Conservation (phyloP, 92 coral and sea anemone species). For the Phenganax subtilis region DNA sequence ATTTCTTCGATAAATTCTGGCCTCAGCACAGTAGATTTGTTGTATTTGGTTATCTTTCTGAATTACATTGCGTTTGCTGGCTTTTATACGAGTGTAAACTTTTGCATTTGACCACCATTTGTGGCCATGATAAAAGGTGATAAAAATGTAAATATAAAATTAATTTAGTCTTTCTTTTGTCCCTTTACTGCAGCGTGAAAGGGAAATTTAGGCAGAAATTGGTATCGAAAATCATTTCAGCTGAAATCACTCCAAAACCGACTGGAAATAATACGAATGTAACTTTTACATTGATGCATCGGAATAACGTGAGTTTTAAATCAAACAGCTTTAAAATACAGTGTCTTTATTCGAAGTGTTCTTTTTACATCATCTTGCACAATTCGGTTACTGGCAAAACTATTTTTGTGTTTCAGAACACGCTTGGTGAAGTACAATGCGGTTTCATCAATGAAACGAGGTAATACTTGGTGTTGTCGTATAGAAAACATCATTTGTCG, state of each 20-base stretch:
- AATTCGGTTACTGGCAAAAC: not conserved
- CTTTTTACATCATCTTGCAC: not conserved
- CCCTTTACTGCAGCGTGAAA: not conserved
- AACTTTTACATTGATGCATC: conserved; percentile 12
- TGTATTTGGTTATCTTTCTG: too few species aligned
- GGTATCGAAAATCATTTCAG: conserved; percentile 21
- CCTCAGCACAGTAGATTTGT: too few species aligned
- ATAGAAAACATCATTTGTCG: too few species aligned
- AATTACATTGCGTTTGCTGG: too few species aligned
- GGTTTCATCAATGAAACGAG: not conserved
- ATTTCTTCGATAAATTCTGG: not conserved
- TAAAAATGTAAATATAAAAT: not conserved
- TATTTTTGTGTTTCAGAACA: not conserved
- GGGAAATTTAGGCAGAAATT: not conserved
- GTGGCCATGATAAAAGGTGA: not conserved
- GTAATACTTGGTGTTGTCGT: too few species aligned
- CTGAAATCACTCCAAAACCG: conserved; percentile 23
- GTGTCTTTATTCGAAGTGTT: not conserved
- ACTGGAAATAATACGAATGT: not conserved
- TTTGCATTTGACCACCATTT: not conserved
- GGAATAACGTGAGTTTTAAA: not conserved
- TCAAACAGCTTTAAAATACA: not conserved
- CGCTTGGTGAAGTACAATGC: not conserved
- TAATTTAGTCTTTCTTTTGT: not conserved
- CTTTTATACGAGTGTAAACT: not conserved